Percentiles rank a stretch among this genome's conserved stretches.
Evolutionary conservation across 1,140 invertebrate genomes (phyloP).

Genomic region (Helicoverpa zea): DNA sequence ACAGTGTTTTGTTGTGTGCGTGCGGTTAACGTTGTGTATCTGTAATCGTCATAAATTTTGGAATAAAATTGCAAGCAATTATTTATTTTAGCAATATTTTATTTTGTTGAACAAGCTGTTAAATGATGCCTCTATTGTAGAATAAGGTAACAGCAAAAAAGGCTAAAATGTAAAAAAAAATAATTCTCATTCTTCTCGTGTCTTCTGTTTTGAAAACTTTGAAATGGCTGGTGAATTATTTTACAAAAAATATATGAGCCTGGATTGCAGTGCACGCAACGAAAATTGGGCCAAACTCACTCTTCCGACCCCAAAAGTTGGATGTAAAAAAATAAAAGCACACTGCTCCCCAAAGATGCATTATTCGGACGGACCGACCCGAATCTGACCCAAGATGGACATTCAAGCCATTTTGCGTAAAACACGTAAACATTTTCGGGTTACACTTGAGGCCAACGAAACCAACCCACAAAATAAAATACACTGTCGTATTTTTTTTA

Average conservation of each 20-base stretch:
- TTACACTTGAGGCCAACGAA: slow-evolving; percentile 58
- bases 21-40: background rate
- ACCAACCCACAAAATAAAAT: slow-evolving; percentile 18
- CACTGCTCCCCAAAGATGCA: slow-evolving; percentile 58
- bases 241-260: background rate
- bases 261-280: background rate
- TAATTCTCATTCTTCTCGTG: no score
- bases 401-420: slow-evolving; percentile 67
- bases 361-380: slow-evolving; percentile 56
- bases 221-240: no score
- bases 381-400: slow-evolving; percentile 63
- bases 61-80: background rate
- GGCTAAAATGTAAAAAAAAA: no score
- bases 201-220: no score
- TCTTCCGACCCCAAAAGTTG: slow-evolving; percentile 38
- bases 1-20: background rate
- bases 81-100: no score
- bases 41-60: background rate
- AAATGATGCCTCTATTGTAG: no score
- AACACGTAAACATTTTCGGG: slow-evolving; percentile 61
- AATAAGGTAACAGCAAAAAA: no score
- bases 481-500: background rate
- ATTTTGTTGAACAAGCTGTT: no score
- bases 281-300: slow-evolving; percentile 47
- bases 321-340: slow-evolving; percentile 58